phyloP scores from a whole-genome alignment of 1,140 invertebrate genomes.

The Camponotus vicinus region DNA sequence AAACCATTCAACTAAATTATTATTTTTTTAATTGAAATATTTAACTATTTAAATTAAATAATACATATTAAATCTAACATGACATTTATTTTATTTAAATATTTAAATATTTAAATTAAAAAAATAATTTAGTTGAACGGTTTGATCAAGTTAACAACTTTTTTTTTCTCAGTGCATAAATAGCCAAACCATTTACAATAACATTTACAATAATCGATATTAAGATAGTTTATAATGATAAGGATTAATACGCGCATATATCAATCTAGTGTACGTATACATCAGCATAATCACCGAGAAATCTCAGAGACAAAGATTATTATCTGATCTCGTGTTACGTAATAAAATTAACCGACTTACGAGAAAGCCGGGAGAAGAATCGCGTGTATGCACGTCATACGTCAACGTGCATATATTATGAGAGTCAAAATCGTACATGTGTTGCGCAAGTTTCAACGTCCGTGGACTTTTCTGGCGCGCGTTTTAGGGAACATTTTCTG shows the following conservation, averaged over 20 bases:
- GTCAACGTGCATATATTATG: background rate
- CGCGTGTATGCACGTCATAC: background rate
- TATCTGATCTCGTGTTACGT: background rate
- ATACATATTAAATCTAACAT: too few relatives aligned
- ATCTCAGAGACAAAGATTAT: background rate
- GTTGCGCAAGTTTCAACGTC: background rate
- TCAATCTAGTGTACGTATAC: background rate
- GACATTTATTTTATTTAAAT: too few relatives aligned
- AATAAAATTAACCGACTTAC: background rate
- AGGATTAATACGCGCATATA: too few relatives aligned
- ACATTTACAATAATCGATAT: too few relatives aligned
- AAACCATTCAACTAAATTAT: too few relatives aligned
- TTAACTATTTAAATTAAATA: too few relatives aligned
- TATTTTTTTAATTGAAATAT: too few relatives aligned
- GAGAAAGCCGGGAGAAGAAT: too few relatives aligned
- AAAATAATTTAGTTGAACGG: too few relatives aligned
- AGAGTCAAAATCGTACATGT: background rate
- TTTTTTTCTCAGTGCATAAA: background rate
- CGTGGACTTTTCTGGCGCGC: background rate
- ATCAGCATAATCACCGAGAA: background rate
- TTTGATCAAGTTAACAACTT: too few relatives aligned
- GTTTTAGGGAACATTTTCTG: constrained; percentile 5
- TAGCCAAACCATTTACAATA: background rate
- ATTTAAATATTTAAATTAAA: too few relatives aligned
- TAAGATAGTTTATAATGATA: too few relatives aligned